Evolutionary conservation across 2,797 vertebrate genomes (phyloP).

Genomic region (Pangasius larnaudii): DNA sequence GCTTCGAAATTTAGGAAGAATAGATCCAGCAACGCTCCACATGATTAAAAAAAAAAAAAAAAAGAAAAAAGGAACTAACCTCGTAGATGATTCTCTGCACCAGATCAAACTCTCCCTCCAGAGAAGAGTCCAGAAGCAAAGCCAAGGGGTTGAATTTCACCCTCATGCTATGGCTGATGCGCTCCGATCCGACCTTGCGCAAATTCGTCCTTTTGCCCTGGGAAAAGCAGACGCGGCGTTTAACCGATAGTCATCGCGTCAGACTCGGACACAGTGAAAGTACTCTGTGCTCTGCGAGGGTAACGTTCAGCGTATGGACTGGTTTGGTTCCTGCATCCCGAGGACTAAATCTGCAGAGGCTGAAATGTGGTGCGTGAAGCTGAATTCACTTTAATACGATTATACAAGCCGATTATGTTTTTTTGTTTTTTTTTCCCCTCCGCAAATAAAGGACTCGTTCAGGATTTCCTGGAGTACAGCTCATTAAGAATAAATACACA

Average conservation of each 20-base stretch:
- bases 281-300: neutral
- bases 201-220: conserved; percentile 96
- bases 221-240: conserved; percentile 23
- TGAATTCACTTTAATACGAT: conserved; percentile 51
- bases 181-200: conserved; percentile 89
- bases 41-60: too few species aligned
- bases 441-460: conserved; percentile 39
- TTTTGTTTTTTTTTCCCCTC: neutral
- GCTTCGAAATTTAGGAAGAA: neutral
- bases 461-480: conserved; percentile 31
- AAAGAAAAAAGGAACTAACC: conserved; percentile 70
- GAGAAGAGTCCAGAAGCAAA: conserved; percentile 92
- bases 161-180: conserved; percentile 91
- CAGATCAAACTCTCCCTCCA: conserved; percentile 96
- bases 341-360: neutral
- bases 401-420: conserved; percentile 59
- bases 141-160: conserved; percentile 97
- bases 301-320: neutral
- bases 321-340: neutral
- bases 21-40: neutral
- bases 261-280: neutral
- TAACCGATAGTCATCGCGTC: neutral
- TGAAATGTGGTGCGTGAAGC: neutral
- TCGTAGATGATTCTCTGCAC: conserved; percentile 98
- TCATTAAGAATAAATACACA: conserved; percentile 13